Percentiles rank a stretch among this genome's conserved stretches.
Conservation (phyloP, 2,888 invertebrate genomes). For the Podabrus alpinus region DNA sequence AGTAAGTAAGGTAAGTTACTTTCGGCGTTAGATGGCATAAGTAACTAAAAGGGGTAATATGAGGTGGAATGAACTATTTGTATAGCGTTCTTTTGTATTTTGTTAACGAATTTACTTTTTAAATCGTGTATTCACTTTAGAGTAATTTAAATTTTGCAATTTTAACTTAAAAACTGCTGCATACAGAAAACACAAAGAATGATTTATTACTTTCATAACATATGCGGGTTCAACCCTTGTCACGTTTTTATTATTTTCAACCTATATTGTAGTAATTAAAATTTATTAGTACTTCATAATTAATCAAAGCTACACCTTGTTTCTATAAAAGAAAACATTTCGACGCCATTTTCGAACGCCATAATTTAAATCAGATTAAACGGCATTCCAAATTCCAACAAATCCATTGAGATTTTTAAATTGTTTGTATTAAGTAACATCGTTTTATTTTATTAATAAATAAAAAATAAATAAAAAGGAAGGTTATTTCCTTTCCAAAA, state of each 20-base stretch:
- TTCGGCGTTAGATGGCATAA: not conserved
- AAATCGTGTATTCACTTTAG: not conserved
- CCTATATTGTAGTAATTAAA: slow-evolving; percentile 45
- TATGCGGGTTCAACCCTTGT: slow-evolving; percentile 36
- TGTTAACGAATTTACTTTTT: not conserved
- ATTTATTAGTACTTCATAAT: slow-evolving; percentile 44
- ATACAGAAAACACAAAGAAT: slow-evolving; percentile 2
- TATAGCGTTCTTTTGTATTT: not conserved
- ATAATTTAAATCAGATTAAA: not conserved
- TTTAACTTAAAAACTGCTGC: not conserved
- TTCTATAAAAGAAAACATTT: not conserved
- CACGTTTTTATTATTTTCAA: slow-evolving; percentile 43
- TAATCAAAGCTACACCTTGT: slow-evolving; percentile 32
- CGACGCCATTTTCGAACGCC: not conserved
- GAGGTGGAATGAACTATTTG: not conserved
- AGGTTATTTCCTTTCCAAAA: not conserved
- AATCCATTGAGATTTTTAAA: not conserved
- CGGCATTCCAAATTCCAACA: not conserved
- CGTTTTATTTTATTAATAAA: not conserved
- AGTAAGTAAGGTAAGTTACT: not conserved
- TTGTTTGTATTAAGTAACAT: not conserved
- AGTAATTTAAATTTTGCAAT: slow-evolving; percentile 1
- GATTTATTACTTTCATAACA: slow-evolving; percentile 31
- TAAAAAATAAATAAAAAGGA: not conserved
- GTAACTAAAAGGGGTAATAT: too few species aligned